Evolutionary conservation across 2,888 invertebrate species (phyloP).

Genomic region (Eristalis tenax): DNA sequence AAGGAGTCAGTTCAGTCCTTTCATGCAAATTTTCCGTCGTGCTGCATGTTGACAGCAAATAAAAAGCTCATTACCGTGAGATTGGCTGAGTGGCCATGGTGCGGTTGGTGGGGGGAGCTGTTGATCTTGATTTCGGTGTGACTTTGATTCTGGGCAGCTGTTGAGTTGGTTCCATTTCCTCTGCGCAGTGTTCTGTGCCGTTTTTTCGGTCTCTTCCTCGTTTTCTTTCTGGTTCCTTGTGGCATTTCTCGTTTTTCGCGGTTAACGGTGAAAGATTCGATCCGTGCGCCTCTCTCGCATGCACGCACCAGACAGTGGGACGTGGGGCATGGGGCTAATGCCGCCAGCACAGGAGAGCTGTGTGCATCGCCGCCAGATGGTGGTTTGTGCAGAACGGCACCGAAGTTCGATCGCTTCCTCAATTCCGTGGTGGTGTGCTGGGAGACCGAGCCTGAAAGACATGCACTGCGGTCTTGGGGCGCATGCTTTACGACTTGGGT

Average conservation of each 20-base stretch:
- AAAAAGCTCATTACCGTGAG: slow-evolving; percentile 64
- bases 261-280: slow-evolving; percentile 56
- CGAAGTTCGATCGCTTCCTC: slow-evolving; percentile 47
- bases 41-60: slow-evolving; percentile 68
- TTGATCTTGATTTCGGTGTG: slow-evolving; percentile 33
- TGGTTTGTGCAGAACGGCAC: slow-evolving; percentile 20
- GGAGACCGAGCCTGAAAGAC: background rate
- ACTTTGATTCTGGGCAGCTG: slow-evolving; percentile 45
- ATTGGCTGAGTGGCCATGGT: background rate
- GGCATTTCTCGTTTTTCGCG: slow-evolving; percentile 39
- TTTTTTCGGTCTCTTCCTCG: background rate
- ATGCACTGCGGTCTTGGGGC: slow-evolving; percentile 41
- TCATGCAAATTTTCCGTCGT: slow-evolving; percentile 68
- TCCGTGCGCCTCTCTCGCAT: slow-evolving; percentile 28
- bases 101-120: background rate
- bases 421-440: slow-evolving; percentile 28
- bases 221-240: slow-evolving; percentile 34
- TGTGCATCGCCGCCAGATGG: slow-evolving; percentile 24
- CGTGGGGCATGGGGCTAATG: background rate
- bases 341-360: slow-evolving; percentile 12
- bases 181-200: background rate
- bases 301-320: slow-evolving; percentile 42
- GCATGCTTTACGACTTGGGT: slow-evolving; percentile 65
- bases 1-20: slow-evolving; percentile 28
- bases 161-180: slow-evolving; percentile 26